Base-by-base conservation (phyloP, 1,140 invertebrate species). In the Daktulosphaira vitifoliae region DNA sequence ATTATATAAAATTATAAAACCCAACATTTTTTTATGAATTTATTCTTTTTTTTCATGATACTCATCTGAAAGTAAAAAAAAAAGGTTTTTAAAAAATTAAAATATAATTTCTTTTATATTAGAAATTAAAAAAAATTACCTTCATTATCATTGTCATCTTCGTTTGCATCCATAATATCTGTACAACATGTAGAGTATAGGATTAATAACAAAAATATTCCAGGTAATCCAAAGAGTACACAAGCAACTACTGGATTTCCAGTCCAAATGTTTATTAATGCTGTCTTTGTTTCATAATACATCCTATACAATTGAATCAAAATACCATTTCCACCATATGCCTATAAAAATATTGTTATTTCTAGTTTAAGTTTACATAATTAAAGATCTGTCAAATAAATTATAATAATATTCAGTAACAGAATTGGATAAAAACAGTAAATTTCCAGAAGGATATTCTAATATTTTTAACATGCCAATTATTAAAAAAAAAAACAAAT, bases 151-250 rank as follows among this genome's bases (percentile, higher is more conserved):
- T 82, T 81, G 68, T 89, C 87, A 48, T 92, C 90, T 18, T 93
- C 90, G 68, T 87, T 84, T n/a, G 90, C 89, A 74, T 95, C 92
- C 69, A 95, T 79, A 71, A 96, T 91, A 76, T 96, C 92, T 22
- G 90, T 84, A 76, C 92, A 96, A 74, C 90, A 96, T 68, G 92
- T 88, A 2, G 91, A 91, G 73, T 96, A 96, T 72, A 89, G 85
- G 71, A 97, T 96, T 1, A 96, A 82, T n/a, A 87, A 86, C 8
- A 97, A 80, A 73, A 97, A 96, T 15, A 90, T 88, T 33, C 90
- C 74, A 9, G 94, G 94, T 39, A 96, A 78, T 9, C 90, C 90
- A 76, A 92, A 90, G 7, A 96, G 78, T 6, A 96, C 83, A 20
- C 87, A 80, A 7, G 91, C 93, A 48, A 96, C 76, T 37, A 94